Evolutionary conservation across 2,888 invertebrate genomes (phyloP).

Genomic region (Trichogramma evanescens): DNA sequence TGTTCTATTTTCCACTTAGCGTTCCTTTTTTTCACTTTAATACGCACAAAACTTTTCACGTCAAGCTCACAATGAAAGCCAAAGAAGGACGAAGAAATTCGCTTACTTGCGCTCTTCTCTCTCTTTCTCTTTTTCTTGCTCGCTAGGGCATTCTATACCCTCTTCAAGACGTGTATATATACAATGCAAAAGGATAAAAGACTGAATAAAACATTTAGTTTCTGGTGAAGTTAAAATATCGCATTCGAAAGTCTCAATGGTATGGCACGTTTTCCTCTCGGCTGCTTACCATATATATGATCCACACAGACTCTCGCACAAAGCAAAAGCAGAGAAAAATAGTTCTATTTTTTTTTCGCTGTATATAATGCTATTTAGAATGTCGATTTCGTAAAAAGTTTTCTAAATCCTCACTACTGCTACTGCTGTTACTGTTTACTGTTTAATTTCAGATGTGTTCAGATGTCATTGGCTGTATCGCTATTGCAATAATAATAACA

Average conservation of each 20-base stretch:
- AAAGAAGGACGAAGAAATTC: no score
- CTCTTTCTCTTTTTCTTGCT: not conserved
- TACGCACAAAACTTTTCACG: no score
- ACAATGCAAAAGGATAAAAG: slow-evolving; percentile 13
- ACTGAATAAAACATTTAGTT: slow-evolving; percentile 22
- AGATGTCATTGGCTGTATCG: no score
- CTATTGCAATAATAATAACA: no score
- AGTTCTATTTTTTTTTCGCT: not conserved
- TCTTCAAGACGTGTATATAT: not conserved
- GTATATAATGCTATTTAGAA: slow-evolving; percentile 16
- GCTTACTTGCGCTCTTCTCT: no score
- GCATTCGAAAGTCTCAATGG: slow-evolving; percentile 12
- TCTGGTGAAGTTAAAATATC: slow-evolving; percentile 17
- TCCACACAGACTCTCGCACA: not conserved
- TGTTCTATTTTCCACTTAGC: not conserved
- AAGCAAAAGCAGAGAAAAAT: not conserved
- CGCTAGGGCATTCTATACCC: not conserved
- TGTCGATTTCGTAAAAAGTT: slow-evolving; percentile 26
- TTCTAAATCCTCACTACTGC: slow-evolving; percentile 19
- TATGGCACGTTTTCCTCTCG: no score
- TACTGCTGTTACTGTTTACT: no score
- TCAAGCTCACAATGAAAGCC: no score
- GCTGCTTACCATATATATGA: slow-evolving; percentile 16
- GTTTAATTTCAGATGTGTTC: no score
- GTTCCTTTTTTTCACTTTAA: no score